Evolutionary conservation across 1,140 invertebrate genomes (phyloP), one percentile per base, ranked within the genome.

Genomic region (Drosophila nannoptera): DNA sequence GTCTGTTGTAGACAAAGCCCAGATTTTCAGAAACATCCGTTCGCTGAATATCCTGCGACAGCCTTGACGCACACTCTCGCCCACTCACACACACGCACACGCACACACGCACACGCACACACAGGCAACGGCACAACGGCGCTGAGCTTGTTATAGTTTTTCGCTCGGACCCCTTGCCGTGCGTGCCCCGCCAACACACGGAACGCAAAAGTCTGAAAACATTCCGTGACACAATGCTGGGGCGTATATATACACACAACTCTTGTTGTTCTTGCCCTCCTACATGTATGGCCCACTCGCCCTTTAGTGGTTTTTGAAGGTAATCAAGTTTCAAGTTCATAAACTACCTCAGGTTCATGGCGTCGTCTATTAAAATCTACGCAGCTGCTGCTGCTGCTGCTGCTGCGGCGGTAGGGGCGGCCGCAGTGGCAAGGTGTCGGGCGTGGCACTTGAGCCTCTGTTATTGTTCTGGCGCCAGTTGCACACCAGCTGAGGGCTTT

Each of bases 271-370:
- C 16, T 53, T 36, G 32, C 42, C 40, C 5, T 49, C 16, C 59
- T 72, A 67, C 11, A 40, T 54, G 52, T 73, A 65, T 66, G 48
- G 60, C 59, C 55, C 69, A 67, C 50, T 69, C 63, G 69, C 69
- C 63, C 55, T 66, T 86, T 67, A 63, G 80, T 83, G 81, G 77
- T 67, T 81, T 77, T 72, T 77, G 77, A 77, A 86, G 81, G 81
- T 86, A 86, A 86, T 86, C 81, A 87, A 86, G 81, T 86, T 86
- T 86, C 81, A 86, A 86, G 81, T 86, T 86, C 82, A 86, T 68
- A 64, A 86, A 86, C 82, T 75, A 75, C 70, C 35, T 71, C 50
- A 68, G 81, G 81, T 86, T 84, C 81, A 81, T 35, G 76, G 76
- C 74, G 55, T 22, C 45, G 75, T 46, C 76, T 67, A 52, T 69